These are phyloP conservation scores for Agrilus biguttatus DNA, from an alignment of 2,888 invertebrate genomes.

Conservation along the genomic window DNA sequence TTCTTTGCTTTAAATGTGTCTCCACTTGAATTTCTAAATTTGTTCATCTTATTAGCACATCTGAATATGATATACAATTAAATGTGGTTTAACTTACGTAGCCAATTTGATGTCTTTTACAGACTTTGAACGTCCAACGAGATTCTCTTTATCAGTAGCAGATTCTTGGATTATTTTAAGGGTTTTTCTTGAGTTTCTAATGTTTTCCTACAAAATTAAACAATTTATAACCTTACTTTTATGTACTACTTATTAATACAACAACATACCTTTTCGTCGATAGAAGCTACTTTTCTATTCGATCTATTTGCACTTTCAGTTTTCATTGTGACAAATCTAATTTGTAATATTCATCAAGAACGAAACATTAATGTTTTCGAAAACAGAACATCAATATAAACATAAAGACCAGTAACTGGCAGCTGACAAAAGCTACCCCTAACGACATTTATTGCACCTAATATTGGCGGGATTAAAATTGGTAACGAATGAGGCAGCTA, in stretches of 20 bases:
- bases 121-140: slow-evolving; percentile 46
- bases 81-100: slow-evolving; percentile 1
- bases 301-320: slow-evolving; percentile 19
- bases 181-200: slow-evolving; percentile 46
- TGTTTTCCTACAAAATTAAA: slow-evolving; percentile 35
- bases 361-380: no score
- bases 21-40: no score
- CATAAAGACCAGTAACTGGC: no score
- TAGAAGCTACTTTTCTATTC: slow-evolving; percentile 18
- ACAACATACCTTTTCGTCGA: slow-evolving; percentile 22
- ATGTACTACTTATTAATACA: slow-evolving; percentile 1
- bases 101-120: slow-evolving; percentile 20
- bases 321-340: slow-evolving; percentile 17
- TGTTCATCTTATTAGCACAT: no score
- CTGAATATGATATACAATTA: neutral
- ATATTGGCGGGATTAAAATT: no score
- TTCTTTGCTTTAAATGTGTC: slow-evolving; percentile 14
- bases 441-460: no score
- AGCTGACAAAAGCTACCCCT: no score
- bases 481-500: no score
- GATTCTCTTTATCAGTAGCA: slow-evolving; percentile 61
- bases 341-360: no score
- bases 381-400: no score
- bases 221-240: slow-evolving; percentile 1
- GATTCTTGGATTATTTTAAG: slow-evolving; percentile 61